phyloP scores from a whole-genome alignment of 2,113 vertebrate genomes.

The Centropus bengalensis region DNA sequence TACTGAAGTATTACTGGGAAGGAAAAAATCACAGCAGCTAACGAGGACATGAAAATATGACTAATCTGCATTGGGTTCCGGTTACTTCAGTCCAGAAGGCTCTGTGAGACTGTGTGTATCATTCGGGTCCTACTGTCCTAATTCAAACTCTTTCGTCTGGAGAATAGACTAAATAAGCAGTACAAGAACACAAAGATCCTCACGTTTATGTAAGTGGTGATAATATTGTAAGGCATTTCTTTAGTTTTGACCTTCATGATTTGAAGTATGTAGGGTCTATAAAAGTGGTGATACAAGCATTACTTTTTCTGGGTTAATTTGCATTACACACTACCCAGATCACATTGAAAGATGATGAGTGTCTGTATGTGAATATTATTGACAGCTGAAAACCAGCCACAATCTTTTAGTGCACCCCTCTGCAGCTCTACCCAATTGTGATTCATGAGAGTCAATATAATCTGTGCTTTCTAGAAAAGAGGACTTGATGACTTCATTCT shows the following conservation, averaged over 20 bases:
- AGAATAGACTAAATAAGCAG: background rate
- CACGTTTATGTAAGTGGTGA: background rate
- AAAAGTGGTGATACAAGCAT: background rate
- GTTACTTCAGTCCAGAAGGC: background rate
- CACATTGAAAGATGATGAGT: background rate
- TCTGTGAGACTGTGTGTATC: background rate
- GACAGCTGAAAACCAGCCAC: background rate
- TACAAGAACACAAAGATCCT: background rate
- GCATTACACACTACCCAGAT: background rate
- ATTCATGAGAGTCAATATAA: background rate
- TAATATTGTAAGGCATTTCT: background rate
- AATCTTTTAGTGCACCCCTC: background rate
- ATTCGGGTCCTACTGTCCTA: background rate
- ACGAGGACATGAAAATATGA: background rate
- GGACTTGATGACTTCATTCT: background rate
- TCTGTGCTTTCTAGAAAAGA: background rate
- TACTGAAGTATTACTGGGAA: background rate
- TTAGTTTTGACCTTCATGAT: background rate
- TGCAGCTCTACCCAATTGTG: background rate
- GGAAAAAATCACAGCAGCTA: background rate
- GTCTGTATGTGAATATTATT: background rate
- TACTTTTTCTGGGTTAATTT: background rate
- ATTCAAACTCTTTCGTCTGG: background rate
- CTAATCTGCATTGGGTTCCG: background rate
- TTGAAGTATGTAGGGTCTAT: background rate